Evolutionary conservation across 2,888 invertebrate species (phyloP).

Genomic region (Cyaniris semiargus): DNA sequence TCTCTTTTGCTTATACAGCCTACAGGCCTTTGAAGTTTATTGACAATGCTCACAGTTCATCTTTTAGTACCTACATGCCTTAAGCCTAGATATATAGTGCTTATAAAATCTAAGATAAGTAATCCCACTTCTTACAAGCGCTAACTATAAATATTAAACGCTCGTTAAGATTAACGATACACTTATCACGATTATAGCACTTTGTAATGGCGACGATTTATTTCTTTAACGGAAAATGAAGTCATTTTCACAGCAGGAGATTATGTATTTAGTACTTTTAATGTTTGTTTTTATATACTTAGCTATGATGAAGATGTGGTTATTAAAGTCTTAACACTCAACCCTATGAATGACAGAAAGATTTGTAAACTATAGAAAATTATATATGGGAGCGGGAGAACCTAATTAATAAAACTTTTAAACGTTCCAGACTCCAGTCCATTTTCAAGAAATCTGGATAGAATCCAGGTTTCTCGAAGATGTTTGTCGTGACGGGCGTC

Average conservation of each 20-base stretch:
- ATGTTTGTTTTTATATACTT: neutral
- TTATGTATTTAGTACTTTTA: neutral
- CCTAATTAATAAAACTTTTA: neutral
- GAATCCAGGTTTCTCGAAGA: too few relatives aligned
- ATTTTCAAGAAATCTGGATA: too few relatives aligned
- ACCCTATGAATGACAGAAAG: neutral
- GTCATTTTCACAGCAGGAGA: constrained; percentile 15
- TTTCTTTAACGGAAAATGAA: constrained; percentile 16
- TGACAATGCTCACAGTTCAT: too few relatives aligned
- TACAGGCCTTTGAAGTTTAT: too few relatives aligned
- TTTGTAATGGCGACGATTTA: neutral
- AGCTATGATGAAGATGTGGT: neutral
- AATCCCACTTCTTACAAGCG: neutral
- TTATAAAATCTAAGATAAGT: neutral
- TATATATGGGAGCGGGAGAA: neutral
- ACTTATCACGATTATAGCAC: constrained; percentile 23
- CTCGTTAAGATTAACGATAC: constrained; percentile 2
- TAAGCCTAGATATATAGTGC: neutral
- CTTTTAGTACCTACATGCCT: too few relatives aligned
- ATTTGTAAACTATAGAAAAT: neutral
- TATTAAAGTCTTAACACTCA: too few relatives aligned
- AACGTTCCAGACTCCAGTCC: too few relatives aligned
- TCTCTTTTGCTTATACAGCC: too few relatives aligned
- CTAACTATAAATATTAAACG: constrained; percentile 8
- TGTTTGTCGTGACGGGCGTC: too few relatives aligned